A percentile compares a stretch with the other conserved stretches of the same genome.
Conservation (phyloP, 2,113 vertebrate genomes). For the Salvelinus namaycush region DNA sequence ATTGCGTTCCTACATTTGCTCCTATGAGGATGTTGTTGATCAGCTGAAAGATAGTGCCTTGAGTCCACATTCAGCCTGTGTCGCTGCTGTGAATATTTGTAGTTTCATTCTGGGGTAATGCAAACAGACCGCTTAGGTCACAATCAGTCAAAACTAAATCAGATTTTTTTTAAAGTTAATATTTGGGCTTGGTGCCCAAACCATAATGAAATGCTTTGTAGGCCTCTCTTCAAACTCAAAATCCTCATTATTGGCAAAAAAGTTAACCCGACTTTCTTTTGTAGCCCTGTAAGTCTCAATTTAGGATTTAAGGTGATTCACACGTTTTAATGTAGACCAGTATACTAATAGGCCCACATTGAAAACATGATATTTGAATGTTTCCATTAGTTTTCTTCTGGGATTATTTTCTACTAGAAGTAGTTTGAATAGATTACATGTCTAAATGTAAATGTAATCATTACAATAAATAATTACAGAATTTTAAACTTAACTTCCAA, state of each 20-base stretch:
- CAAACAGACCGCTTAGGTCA: not conserved
- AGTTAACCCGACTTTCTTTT: too few relatives aligned
- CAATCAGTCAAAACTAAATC: slow-evolving; percentile 4
- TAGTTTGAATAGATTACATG: not conserved
- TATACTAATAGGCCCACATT: too few relatives aligned
- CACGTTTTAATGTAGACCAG: too few relatives aligned
- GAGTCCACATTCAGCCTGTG: not conserved
- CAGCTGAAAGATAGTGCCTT: not conserved
- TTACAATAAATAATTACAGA: not conserved
- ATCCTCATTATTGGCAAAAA: too few relatives aligned
- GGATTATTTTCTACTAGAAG: not conserved
- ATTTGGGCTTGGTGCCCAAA: not conserved
- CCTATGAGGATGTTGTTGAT: not conserved
- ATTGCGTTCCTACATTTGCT: not conserved
- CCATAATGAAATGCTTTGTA: not conserved
- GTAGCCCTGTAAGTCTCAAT: too few relatives aligned
- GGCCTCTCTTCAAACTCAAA: too few relatives aligned
- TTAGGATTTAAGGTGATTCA: too few relatives aligned
- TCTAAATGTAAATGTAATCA: not conserved
- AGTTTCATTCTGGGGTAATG: not conserved
- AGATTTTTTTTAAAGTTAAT: not conserved
- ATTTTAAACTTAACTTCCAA: too few relatives aligned
- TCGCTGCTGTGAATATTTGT: not conserved
- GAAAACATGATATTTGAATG: too few relatives aligned
- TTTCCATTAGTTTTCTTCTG: too few relatives aligned